These are phyloP conservation scores for Squalus acanthias DNA, from an alignment of 2,797 vertebrate genomes.

Conservation along the genomic window DNA sequence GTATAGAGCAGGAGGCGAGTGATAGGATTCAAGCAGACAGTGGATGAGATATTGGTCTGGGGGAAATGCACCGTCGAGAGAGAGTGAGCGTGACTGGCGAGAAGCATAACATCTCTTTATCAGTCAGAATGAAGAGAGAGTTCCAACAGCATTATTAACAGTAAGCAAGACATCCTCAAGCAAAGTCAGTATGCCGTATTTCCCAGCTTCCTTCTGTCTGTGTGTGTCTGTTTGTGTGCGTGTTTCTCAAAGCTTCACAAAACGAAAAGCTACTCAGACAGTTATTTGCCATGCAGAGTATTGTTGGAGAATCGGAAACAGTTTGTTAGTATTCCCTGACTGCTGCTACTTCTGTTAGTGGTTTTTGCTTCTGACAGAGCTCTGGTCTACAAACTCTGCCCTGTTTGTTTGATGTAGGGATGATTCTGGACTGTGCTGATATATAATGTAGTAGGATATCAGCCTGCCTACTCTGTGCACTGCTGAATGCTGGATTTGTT, in stretches of 20 bases:
- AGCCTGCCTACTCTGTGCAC: not conserved
- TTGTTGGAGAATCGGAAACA: not conserved
- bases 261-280: not conserved
- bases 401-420: not conserved
- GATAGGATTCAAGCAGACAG: not conserved
- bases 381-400: not conserved
- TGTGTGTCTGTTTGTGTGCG: not conserved
- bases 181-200: not conserved
- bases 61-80: not conserved
- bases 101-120: not conserved
- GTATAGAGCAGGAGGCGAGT: not conserved
- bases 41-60: not conserved
- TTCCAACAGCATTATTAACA: not conserved
- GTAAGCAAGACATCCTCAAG: not conserved
- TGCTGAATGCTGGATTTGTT: not conserved
- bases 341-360: not conserved
- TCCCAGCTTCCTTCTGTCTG: not conserved
- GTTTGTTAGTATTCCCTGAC: not conserved
- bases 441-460: not conserved
- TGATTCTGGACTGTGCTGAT: not conserved
- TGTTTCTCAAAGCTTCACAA: not conserved
- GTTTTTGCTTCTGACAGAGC: not conserved
- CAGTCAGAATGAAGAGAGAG: not conserved
- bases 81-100: not conserved
- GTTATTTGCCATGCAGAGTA: not conserved